Conservation (phyloP, 1,140 invertebrate genomes). For the Heliothis subflexa region DNA sequence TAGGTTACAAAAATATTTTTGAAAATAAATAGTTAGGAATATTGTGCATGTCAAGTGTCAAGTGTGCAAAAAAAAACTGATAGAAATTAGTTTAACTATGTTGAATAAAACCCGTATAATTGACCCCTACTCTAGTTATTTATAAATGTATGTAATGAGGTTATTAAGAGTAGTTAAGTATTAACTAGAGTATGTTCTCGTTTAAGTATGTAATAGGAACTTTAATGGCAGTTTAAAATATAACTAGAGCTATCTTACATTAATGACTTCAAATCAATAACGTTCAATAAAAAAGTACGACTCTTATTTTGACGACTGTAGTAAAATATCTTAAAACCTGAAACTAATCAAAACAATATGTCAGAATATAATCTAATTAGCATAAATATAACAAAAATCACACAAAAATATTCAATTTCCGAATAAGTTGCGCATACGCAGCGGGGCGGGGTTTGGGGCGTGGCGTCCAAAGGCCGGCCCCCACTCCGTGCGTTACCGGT, state of each 20-base stretch:
- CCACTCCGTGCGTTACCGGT: constrained; percentile 45
- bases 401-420: constrained; percentile 24
- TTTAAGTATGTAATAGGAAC: background rate
- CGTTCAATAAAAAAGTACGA: background rate
- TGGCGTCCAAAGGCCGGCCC: constrained; percentile 30
- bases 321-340: background rate
- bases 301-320: background rate
- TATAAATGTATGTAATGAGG: constrained; percentile 2
- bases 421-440: constrained; percentile 34
- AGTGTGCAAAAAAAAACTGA: background rate
- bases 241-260: background rate
- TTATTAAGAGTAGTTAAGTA: no score
- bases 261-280: background rate
- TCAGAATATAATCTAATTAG: constrained; percentile 16
- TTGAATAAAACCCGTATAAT: background rate
- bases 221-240: background rate
- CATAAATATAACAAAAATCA: constrained; percentile 20
- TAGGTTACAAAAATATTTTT: no score
- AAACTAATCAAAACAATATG: background rate
- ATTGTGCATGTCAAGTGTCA: no score
- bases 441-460: constrained; percentile 46
- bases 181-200: no score
- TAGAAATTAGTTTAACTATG: no score
- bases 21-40: no score
- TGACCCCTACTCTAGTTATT: background rate